These are phyloP conservation scores for Fabriciana adippe DNA, from an alignment of 2,888 invertebrate genomes.

Conservation along the genomic window DNA sequence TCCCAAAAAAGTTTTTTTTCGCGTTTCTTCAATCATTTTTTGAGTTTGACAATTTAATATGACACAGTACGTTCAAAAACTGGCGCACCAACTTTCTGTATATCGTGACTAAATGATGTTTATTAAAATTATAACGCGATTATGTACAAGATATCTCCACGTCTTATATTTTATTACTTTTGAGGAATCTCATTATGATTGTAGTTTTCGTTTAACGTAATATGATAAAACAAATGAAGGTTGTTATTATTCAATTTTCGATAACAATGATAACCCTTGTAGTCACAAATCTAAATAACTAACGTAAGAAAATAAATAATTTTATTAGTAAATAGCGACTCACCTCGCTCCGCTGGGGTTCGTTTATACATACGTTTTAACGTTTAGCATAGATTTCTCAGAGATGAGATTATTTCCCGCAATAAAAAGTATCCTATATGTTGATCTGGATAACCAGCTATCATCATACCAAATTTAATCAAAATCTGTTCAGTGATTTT, in stretches of 20 bases:
- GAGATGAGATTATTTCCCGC: too few relatives aligned
- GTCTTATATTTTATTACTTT: constrained; percentile 27
- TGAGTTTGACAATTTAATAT: constrained; percentile 61
- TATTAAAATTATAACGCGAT: constrained; percentile 22
- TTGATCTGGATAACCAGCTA: too few relatives aligned
- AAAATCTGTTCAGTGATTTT: too few relatives aligned
- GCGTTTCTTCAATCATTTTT: constrained; percentile 69
- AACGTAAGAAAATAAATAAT: not conserved
- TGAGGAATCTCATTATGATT: constrained; percentile 16
- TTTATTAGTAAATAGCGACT: too few relatives aligned
- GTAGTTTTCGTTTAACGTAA: constrained; percentile 22
- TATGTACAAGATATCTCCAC: constrained; percentile 25
- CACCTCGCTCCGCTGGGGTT: too few relatives aligned
- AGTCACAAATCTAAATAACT: not conserved
- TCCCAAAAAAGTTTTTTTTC: constrained; percentile 86
- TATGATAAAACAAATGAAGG: constrained; percentile 30
- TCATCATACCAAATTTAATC: too few relatives aligned
- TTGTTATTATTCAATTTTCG: constrained; percentile 6
- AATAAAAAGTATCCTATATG: too few relatives aligned
- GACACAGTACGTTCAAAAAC: constrained; percentile 44
- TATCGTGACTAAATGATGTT: constrained; percentile 32
- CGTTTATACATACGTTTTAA: too few relatives aligned
- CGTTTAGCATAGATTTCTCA: too few relatives aligned
- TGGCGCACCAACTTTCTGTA: constrained; percentile 19
- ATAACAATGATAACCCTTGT: constrained; percentile 7